Evolutionary conservation across 2,113 vertebrate species (phyloP).

Genomic region (Odontesthes bonariensis): DNA sequence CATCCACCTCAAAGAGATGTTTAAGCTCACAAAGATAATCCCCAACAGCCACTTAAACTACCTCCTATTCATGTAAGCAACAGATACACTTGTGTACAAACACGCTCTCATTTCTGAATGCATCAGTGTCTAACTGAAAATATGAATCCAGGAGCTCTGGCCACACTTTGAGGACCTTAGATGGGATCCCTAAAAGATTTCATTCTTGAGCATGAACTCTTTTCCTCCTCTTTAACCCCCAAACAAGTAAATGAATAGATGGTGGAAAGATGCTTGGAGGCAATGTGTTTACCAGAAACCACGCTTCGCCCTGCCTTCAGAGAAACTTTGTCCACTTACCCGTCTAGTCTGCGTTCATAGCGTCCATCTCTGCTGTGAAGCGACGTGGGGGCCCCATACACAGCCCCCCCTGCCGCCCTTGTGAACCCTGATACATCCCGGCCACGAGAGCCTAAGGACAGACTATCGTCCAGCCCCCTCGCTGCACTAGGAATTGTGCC

Average conservation of each 20-base stretch:
- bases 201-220: conserved; percentile 64
- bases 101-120: conserved; percentile 51
- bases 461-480: conserved; percentile 97
- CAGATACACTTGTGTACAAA: conserved; percentile 37
- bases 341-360: conserved; percentile 95
- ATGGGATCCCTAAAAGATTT: conserved; percentile 51
- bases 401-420: conserved; percentile 95
- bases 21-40: conserved; percentile 68
- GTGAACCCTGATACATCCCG: conserved; percentile 99
- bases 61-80: conserved; percentile 38
- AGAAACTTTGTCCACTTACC: conserved; percentile 87
- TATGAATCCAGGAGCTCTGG: conserved; percentile 57
- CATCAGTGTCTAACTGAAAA: conserved; percentile 45
- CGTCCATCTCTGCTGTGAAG: conserved; percentile 99
- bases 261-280: conserved; percentile 80
- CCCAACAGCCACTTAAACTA: conserved; percentile 57
- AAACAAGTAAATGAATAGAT: conserved; percentile 78
- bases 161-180: conserved; percentile 46
- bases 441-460: conserved; percentile 92
- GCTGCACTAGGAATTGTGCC: conserved; percentile 98
- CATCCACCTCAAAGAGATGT: conserved; percentile 76
- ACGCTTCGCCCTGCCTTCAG: conserved; percentile 80
- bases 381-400: conserved; percentile 94
- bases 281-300: conserved; percentile 77
- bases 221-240: conserved; percentile 63